Percentiles rank a stretch among this genome's conserved stretches.
These are phyloP conservation scores for Rhodeus uyekii DNA, from an alignment of 2,797 vertebrate genomes.

Conservation along the genomic window DNA sequence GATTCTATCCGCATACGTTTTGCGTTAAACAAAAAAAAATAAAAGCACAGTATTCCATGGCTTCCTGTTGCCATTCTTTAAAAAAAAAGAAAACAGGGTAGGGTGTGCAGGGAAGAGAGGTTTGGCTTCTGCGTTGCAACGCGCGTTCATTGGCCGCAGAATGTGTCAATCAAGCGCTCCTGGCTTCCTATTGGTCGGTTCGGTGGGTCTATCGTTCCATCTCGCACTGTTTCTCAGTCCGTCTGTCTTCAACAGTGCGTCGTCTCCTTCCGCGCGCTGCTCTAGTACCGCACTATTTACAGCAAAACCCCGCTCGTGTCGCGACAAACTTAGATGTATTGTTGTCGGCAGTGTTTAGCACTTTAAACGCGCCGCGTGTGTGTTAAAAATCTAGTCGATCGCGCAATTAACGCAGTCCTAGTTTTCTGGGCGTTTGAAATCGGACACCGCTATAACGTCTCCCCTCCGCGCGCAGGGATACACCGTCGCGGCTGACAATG, in stretches of 20 bases:
- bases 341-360: background rate
- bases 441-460: constrained; percentile 76
- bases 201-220: constrained; percentile 80
- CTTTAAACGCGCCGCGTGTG: background rate
- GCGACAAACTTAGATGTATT: background rate
- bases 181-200: constrained; percentile 71
- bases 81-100: constrained; percentile 50
- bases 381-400: too few species aligned
- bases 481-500: constrained; percentile 75
- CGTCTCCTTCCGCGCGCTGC: constrained; percentile 79
- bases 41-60: constrained; percentile 35
- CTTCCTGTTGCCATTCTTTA: constrained; percentile 58
- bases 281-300: constrained; percentile 74
- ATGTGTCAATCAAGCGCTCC: constrained; percentile 68
- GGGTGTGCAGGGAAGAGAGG: constrained; percentile 57
- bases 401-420: background rate
- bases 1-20: background rate
- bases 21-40: constrained; percentile 36
- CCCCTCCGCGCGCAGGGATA: constrained; percentile 80
- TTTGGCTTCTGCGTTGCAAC: constrained; percentile 20
- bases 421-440: constrained; percentile 68
- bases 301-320: constrained; percentile 10
- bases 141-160: constrained; percentile 53
- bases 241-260: constrained; percentile 52
- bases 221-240: constrained; percentile 64